Percentiles rank a stretch among this genome's conserved stretches.
These are phyloP conservation scores for Leuciscus waleckii DNA, from an alignment of 2,797 vertebrate genomes.

Conservation along the genomic window DNA sequence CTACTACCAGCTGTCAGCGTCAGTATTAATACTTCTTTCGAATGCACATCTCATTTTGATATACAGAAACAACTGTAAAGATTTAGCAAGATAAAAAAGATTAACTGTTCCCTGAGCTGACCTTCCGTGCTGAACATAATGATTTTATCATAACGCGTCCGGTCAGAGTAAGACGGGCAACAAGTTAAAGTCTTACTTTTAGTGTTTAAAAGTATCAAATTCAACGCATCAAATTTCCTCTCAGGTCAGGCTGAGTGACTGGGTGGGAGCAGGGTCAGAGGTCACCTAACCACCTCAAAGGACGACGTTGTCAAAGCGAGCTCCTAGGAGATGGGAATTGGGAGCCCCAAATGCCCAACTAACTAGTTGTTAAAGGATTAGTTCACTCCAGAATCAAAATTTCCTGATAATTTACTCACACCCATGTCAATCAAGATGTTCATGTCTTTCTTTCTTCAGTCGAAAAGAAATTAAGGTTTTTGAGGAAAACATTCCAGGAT, in stretches of 20 bases:
- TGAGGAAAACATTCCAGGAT: no score
- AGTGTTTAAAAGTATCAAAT: conserved; percentile 23
- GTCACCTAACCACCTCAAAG: conserved; percentile 61
- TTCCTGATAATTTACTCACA: no score
- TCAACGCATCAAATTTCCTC: conserved; percentile 43
- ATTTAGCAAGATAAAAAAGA: conserved; percentile 17
- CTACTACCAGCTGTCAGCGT: conserved; percentile 70
- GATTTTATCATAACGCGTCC: conserved; percentile 1
- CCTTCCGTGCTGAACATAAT: background rate
- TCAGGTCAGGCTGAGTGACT: conserved; percentile 67
- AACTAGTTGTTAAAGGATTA: conserved; percentile 50
- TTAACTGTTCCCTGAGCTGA: conserved; percentile 19
- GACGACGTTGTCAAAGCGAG: conserved; percentile 62
- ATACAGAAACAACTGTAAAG: conserved; percentile 48
- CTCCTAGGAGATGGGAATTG: conserved; percentile 51
- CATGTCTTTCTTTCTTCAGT: no score
- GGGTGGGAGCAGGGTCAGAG: conserved; percentile 68
- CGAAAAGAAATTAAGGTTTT: no score
- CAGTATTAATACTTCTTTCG: conserved; percentile 70
- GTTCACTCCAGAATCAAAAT: no score
- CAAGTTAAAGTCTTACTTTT: background rate
- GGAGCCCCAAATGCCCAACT: conserved; percentile 8
- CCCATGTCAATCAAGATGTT: no score
- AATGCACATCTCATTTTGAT: conserved; percentile 58
- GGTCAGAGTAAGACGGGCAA: background rate